Evolutionary conservation across 2,888 invertebrate species (phyloP).

Genomic region (Papilio gigon): DNA sequence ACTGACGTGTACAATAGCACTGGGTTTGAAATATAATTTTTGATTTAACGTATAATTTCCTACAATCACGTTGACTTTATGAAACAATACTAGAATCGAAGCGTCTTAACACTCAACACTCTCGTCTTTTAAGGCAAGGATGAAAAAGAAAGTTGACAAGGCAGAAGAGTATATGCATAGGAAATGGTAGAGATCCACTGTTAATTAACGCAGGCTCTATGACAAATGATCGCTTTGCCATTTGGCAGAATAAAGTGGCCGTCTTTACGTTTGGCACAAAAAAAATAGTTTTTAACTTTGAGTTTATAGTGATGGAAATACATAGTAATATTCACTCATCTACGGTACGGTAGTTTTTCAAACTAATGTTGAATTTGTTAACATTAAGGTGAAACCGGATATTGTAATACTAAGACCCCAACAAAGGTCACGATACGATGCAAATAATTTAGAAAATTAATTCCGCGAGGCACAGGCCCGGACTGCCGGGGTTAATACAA

Average conservation of each 20-base stretch:
- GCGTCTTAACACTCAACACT: neutral
- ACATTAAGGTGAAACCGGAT: neutral
- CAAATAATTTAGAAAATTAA: conserved; percentile 39
- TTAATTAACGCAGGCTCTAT: no score
- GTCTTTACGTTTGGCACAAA: no score
- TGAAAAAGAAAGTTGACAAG: no score
- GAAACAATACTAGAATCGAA: no score
- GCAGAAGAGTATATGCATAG: no score
- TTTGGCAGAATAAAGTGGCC: no score
- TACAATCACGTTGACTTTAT: neutral
- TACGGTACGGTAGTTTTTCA: neutral
- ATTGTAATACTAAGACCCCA: conserved; percentile 16
- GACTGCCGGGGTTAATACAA: conserved; percentile 34
- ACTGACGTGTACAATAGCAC: conserved; percentile 13
- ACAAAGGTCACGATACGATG: conserved; percentile 25
- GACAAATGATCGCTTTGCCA: no score
- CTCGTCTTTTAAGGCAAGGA: no score
- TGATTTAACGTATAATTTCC: conserved; percentile 13
- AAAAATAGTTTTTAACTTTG: no score
- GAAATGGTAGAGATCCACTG: no score
- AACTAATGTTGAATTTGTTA: neutral
- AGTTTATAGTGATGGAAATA: no score
- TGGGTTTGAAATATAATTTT: conserved; percentile 11
- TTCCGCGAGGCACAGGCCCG: conserved; percentile 21
- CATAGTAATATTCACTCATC: no score